These are phyloP conservation scores for Sphaerophoria taeniata DNA, from an alignment of 2,888 invertebrate genomes.

Conservation along the genomic window DNA sequence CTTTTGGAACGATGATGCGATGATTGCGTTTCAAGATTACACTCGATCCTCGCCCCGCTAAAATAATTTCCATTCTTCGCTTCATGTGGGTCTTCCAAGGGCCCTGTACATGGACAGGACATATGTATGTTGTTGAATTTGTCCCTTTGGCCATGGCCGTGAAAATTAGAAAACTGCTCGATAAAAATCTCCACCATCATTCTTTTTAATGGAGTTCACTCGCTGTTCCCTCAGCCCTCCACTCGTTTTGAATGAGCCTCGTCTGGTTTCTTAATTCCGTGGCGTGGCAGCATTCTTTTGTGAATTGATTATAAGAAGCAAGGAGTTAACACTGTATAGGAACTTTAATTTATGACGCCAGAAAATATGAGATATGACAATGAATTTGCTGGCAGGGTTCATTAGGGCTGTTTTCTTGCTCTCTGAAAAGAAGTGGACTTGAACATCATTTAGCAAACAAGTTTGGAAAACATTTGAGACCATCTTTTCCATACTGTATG, in stretches of 20 bases:
- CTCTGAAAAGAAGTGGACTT: too few relatives aligned
- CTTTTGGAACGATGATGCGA: slow-evolving; percentile 37
- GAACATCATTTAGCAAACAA: too few relatives aligned
- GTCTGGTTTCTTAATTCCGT: not conserved
- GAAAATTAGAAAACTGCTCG: slow-evolving; percentile 73
- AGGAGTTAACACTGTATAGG: slow-evolving; percentile 47
- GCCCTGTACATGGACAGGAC: not conserved
- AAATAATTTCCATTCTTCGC: slow-evolving; percentile 40
- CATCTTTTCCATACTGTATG: too few relatives aligned
- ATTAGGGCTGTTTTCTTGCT: slow-evolving; percentile 51
- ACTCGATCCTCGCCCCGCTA: not conserved
- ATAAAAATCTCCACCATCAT: slow-evolving; percentile 73
- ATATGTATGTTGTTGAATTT: not conserved
- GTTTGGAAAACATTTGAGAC: too few relatives aligned
- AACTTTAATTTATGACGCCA: slow-evolving; percentile 72
- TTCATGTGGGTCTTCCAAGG: not conserved
- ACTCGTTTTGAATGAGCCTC: slow-evolving; percentile 10
- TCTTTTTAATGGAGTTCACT: slow-evolving; percentile 66
- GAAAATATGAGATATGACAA: slow-evolving; percentile 66
- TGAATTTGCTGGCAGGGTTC: slow-evolving; percentile 65
- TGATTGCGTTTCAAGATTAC: slow-evolving; percentile 19
- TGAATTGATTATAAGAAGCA: slow-evolving; percentile 70
- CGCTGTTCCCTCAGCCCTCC: not conserved
- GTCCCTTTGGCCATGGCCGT: slow-evolving; percentile 54
- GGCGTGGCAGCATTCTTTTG: slow-evolving; percentile 45